Evolutionary conservation across 2,113 vertebrate species (phyloP).

Genomic region (Zootoca vivipara): DNA sequence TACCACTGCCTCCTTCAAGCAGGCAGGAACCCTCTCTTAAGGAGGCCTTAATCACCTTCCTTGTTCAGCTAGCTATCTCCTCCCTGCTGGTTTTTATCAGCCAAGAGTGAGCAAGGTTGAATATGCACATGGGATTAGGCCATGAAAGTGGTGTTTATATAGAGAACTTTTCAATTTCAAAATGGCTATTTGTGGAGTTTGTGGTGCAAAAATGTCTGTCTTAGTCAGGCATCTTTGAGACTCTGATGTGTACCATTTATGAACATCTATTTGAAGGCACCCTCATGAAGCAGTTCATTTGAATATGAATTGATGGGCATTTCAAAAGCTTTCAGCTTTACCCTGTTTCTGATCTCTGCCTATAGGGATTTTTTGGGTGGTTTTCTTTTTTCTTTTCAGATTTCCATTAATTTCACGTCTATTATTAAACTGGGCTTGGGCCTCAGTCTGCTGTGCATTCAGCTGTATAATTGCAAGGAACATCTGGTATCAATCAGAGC

Average conservation of each 20-base stretch:
- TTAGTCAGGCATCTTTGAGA: background rate
- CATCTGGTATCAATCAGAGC: conserved; percentile 56
- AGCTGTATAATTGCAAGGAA: conserved; percentile 58
- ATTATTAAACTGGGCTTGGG: conserved; percentile 49
- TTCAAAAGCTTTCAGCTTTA: conserved; percentile 27
- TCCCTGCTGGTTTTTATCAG: too few relatives aligned
- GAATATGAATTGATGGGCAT: background rate
- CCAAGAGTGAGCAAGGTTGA: too few relatives aligned
- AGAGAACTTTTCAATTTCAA: background rate
- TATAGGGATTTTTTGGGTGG: too few relatives aligned
- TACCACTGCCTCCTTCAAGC: too few relatives aligned
- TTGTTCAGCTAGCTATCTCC: too few relatives aligned
- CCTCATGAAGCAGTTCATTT: background rate
- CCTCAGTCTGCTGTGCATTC: conserved; percentile 40
- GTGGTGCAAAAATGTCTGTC: background rate
- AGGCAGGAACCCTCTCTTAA: too few relatives aligned
- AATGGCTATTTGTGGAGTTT: background rate
- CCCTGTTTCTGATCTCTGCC: conserved; percentile 20
- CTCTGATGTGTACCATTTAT: background rate
- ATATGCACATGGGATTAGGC: background rate
- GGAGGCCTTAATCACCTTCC: too few relatives aligned
- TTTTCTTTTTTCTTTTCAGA: background rate
- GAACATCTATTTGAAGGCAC: background rate
- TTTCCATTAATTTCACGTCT: conserved; percentile 59
- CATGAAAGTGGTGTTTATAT: background rate